A percentile compares a stretch with the other conserved stretches of the same genome.
Evolutionary conservation across 2,113 vertebrate genomes (phyloP).

Genomic region (Bubo bubo): DNA sequence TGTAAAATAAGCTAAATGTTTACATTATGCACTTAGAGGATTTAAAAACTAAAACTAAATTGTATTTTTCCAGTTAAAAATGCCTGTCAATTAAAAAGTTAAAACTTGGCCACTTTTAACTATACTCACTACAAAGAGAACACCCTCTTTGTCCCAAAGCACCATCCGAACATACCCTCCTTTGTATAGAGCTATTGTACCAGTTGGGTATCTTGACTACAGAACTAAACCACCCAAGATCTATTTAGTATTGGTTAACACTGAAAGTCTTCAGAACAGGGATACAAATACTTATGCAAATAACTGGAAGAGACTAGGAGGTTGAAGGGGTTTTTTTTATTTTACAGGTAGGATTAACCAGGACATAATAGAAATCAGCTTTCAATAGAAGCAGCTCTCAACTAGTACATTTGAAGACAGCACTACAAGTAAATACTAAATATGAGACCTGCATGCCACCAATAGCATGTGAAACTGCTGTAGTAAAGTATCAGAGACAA

Average conservation of each 20-base stretch:
- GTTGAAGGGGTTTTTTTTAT: background rate
- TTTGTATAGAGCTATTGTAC: background rate
- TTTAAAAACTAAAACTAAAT: background rate
- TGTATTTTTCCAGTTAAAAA: background rate
- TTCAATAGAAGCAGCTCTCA: background rate
- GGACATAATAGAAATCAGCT: background rate
- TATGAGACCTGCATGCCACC: background rate
- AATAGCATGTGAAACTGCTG: background rate
- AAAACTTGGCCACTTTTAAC: background rate
- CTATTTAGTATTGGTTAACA: background rate
- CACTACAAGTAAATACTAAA: background rate
- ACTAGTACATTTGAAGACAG: background rate
- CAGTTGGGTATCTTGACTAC: background rate
- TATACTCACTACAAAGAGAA: background rate
- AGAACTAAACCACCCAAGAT: background rate
- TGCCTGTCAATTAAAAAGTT: background rate
- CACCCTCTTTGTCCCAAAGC: background rate
- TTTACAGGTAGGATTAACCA: background rate
- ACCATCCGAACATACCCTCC: rapidly evolving
- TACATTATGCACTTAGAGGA: too few relatives aligned
- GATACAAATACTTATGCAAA: background rate
- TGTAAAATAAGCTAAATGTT: background rate
- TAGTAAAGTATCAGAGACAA: background rate
- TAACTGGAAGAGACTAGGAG: background rate
- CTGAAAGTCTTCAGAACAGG: background rate